phyloP scores from a whole-genome alignment of 2,888 invertebrate genomes.

The Platycheirus albimanus region DNA sequence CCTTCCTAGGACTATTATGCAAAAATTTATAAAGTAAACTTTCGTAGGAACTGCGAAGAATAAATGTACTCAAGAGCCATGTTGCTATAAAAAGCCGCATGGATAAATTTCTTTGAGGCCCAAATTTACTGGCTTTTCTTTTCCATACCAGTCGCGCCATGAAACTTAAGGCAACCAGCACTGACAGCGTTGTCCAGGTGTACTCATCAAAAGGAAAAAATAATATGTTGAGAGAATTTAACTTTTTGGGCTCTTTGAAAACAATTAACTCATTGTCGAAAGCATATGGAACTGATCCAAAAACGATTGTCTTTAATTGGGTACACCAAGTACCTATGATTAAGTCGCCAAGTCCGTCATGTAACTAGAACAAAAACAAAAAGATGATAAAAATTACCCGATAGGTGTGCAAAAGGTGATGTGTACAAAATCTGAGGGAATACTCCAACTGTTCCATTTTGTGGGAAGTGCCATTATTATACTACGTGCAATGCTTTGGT shows the following conservation, averaged over 20 bases:
- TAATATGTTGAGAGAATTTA: neutral
- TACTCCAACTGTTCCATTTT: too few species aligned
- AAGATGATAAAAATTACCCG: too few species aligned
- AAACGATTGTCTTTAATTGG: accelerated
- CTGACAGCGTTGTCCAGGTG: neutral
- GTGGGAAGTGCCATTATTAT: too few species aligned
- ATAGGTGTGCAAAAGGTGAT: too few species aligned
- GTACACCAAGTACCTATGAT: neutral
- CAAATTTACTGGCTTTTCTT: neutral
- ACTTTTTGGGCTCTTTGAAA: neutral
- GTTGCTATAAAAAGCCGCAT: neutral
- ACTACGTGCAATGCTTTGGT: too few species aligned
- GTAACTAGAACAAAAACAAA: too few species aligned
- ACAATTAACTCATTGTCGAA: neutral
- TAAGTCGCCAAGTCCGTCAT: neutral
- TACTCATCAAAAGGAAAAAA: neutral
- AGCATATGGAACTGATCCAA: neutral
- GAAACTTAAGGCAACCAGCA: neutral
- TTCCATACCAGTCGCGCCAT: neutral
- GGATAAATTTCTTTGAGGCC: neutral
- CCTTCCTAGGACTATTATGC: neutral
- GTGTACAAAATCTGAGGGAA: too few species aligned
- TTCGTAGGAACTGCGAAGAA: neutral
- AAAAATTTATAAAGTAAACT: neutral
- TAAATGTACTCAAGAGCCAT: neutral